A percentile compares a stretch with the other conserved stretches of the same genome.
Evolutionary conservation across 2,797 vertebrate species (phyloP).

Genomic region (Babyrousa celebensis): DNA sequence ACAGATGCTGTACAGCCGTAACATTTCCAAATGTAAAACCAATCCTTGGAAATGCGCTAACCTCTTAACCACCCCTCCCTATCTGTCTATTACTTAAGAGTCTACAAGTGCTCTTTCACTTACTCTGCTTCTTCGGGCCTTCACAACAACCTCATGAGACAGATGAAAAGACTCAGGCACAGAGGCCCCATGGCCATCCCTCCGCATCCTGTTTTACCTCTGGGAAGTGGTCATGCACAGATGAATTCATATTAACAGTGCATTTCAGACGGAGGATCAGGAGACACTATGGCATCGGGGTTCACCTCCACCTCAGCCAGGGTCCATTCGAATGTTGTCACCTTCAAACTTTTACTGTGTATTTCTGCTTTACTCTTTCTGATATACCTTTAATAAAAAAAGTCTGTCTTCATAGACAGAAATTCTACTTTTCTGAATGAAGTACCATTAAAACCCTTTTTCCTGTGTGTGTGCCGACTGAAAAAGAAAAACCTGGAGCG

Average conservation of each 20-base stretch:
- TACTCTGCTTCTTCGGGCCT: not conserved
- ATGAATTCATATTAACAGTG: not conserved
- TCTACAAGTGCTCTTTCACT: slow-evolving; percentile 31
- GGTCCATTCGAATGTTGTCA: not conserved
- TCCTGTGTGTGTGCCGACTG: not conserved
- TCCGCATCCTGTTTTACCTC: not conserved
- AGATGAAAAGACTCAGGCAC: slow-evolving; percentile 30
- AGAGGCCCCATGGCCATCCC: not conserved
- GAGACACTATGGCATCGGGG: no score
- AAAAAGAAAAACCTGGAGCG: not conserved
- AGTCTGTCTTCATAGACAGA: slow-evolving; percentile 34
- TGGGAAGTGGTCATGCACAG: not conserved
- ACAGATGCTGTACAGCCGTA: not conserved
- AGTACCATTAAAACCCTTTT: slow-evolving; percentile 24
- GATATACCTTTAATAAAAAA: not conserved
- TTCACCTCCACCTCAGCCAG: not conserved
- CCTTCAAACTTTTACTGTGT: not conserved
- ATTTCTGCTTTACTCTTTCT: slow-evolving; percentile 55
- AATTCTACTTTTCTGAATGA: slow-evolving; percentile 41
- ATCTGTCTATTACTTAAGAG: slow-evolving; percentile 14
- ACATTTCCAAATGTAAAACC: slow-evolving; percentile 65
- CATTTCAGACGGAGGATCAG: not conserved
- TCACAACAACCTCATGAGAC: slow-evolving; percentile 12
- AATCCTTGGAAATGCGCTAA: slow-evolving; percentile 27
- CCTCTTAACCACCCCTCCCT: not conserved